Conservation (phyloP, 2,113 vertebrate genomes). For the Lophochroa leadbeateri region DNA sequence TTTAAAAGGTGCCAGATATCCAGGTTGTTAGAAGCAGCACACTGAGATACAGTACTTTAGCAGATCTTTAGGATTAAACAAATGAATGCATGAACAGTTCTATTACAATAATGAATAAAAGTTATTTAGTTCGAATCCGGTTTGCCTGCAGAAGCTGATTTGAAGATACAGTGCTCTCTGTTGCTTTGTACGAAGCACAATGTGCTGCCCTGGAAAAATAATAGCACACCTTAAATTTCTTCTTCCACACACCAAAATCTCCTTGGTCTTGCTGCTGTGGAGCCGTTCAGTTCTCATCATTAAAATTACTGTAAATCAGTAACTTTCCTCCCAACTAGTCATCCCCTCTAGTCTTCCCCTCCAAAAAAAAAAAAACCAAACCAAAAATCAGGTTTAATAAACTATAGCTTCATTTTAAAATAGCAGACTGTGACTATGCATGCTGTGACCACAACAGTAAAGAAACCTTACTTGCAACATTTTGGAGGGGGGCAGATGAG, state of each 20-base stretch:
- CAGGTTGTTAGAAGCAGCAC: not conserved
- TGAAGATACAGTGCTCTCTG: not conserved
- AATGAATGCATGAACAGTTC: slow-evolving; percentile 9
- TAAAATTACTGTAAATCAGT: not conserved
- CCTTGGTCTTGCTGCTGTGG: not conserved
- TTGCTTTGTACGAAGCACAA: not conserved
- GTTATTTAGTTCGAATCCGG: slow-evolving; percentile 6
- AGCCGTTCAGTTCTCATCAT: not conserved
- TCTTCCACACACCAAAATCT: not conserved
- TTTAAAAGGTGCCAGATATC: not conserved
- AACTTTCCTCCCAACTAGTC: not conserved
- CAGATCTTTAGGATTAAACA: slow-evolving; percentile 34
- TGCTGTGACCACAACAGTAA: not conserved
- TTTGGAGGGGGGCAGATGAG: not conserved
- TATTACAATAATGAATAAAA: slow-evolving; percentile 5
- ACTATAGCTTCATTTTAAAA: slow-evolving; percentile 10
- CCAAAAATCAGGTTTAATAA: not conserved
- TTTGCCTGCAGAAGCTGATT: slow-evolving; percentile 3
- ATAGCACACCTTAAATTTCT: not conserved
- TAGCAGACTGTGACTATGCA: not conserved
- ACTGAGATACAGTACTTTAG: not conserved
- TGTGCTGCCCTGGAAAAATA: not conserved
- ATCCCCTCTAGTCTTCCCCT: not conserved
- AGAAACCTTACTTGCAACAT: not conserved
- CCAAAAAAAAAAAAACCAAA: not conserved